phyloP scores from a whole-genome alignment of 2,113 vertebrate species.

The Cyanistes caeruleus region DNA sequence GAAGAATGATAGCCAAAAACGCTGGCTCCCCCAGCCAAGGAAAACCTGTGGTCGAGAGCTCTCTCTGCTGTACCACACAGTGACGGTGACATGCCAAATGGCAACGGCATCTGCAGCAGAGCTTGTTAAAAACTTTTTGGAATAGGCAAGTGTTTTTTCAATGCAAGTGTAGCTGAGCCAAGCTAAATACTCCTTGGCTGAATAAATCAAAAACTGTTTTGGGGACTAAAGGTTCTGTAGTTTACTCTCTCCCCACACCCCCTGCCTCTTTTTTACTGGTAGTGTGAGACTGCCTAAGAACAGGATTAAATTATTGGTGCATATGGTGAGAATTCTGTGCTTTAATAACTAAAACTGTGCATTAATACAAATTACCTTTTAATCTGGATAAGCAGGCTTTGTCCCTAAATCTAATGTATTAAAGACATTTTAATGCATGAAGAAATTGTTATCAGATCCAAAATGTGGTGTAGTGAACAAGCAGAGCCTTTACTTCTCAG shows the following conservation, averaged over 20 bases:
- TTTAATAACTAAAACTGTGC: background rate
- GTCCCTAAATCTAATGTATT: background rate
- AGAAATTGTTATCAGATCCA: background rate
- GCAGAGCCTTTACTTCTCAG: background rate
- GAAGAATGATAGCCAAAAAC: slow-evolving; percentile 51
- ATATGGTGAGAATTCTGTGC: slow-evolving; percentile 27
- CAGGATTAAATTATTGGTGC: slow-evolving; percentile 64
- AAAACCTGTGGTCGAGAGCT: slow-evolving; percentile 76
- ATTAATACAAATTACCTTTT: slow-evolving; percentile 1
- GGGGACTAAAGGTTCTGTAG: slow-evolving; percentile 72
- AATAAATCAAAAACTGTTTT: slow-evolving; percentile 71
- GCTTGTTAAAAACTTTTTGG: slow-evolving; percentile 80
- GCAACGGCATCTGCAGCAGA: slow-evolving; percentile 71
- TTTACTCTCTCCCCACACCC: slow-evolving; percentile 22
- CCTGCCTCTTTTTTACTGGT: slow-evolving; percentile 55
- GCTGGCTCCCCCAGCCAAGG: slow-evolving; percentile 61
- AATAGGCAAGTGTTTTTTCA: slow-evolving; percentile 77
- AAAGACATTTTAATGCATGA: background rate
- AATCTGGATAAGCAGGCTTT: slow-evolving; percentile 14
- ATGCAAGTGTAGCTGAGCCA: slow-evolving; percentile 67
- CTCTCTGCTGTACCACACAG: slow-evolving; percentile 69
- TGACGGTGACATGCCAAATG: slow-evolving; percentile 76
- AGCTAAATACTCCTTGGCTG: slow-evolving; percentile 79
- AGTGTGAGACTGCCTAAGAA: slow-evolving; percentile 63
- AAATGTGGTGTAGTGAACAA: background rate